Evolutionary conservation across 30 jellyfish, hydroid and myxozoan species (phyloP), one percentile per base, ranked within the genome.

Genomic region (Aurelia aurita): DNA sequence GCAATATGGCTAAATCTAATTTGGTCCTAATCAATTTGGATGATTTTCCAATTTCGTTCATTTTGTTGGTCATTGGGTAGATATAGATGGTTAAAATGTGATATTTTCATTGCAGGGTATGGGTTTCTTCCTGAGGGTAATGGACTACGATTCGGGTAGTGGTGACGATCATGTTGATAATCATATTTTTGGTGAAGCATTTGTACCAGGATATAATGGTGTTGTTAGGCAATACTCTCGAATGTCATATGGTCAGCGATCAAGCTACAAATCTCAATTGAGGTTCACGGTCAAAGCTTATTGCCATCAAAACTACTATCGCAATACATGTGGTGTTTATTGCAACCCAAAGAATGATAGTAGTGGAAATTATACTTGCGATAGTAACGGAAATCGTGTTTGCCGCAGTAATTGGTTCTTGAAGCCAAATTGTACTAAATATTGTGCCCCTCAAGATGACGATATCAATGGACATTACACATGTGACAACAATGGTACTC

Each of bases 111-210:
- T 51, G 16, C 43, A 75, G 87, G 87, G 87, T 2, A 11, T 75
- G 35, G 87, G 76, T n/a, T 75, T 75, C 76, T 57, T 75, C 77
- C 27, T 75, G 87, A 75, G 34, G 65, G 57, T 75, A 15, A 54
- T 29, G 63, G 76, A 75, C 39, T 25, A 75, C n/a, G 87, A 75
- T 49, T 11, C 75, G 9, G 15, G 16, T 31, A 27, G 72, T 32
- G 22, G 63, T 6, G 1, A 16, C 13, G 76, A 55, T 31, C 87
- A 54, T 58, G 63, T 75, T 13, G 87, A 75, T 19, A 34, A 55
- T 29, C 87, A 75, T 20, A 29, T 39, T 16, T 75, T 9, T 39
- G 87, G 87, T 6, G 76, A 75, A 60, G 31, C 27, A 3, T 57
- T 75, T 14, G 32, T 57, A n/a, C 87, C 87, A 4, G 87, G 87